A percentile compares a stretch with the other conserved stretches of the same genome.
These are phyloP conservation scores for Anoncus sp. DNA, from an alignment of 2,888 invertebrate species.

Conservation along the genomic window DNA sequence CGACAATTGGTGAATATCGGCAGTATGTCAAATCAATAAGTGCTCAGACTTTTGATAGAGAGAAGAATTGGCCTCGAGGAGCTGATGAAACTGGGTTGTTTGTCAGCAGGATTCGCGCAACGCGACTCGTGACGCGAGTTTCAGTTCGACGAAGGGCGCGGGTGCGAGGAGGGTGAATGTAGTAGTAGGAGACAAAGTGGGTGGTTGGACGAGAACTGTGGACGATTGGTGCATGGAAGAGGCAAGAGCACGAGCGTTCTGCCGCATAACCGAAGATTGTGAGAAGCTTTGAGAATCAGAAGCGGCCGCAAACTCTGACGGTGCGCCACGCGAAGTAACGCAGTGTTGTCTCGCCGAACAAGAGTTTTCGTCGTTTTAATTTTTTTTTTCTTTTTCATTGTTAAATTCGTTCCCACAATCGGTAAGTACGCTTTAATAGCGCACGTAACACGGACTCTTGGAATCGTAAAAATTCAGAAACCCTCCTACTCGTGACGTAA, in stretches of 20 bases:
- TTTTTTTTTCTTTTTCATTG: conserved; percentile 18
- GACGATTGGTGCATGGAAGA: conserved; percentile 32
- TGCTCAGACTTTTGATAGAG: conserved; percentile 3
- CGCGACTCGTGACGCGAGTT: conserved; percentile 29
- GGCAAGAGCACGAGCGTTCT: conserved; percentile 27
- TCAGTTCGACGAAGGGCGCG: conserved; percentile 1
- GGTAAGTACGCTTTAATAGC: too few relatives aligned
- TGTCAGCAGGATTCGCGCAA: conserved; percentile 57
- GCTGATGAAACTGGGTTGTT: conserved; percentile 41
- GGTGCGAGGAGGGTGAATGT: conserved; percentile 15
- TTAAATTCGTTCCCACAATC: background rate
- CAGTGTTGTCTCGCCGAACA: conserved; percentile 5
- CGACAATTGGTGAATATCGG: background rate
- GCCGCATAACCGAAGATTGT: conserved; percentile 66
- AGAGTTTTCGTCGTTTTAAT: conserved; percentile 8
- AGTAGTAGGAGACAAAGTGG: conserved; percentile 15
- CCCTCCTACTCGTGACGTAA: conserved; percentile 2
- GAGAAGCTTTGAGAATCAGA: conserved; percentile 64
- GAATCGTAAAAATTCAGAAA: background rate
- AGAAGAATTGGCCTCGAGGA: conserved; percentile 11
- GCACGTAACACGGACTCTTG: too few relatives aligned
- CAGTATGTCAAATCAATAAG: conserved; percentile 30
- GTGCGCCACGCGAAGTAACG: conserved; percentile 61
- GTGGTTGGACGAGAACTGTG: conserved; percentile 21
- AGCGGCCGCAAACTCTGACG: conserved; percentile 73